phyloP scores from a whole-genome alignment of 2,888 invertebrate genomes.

The Tromatobia lineatoria region DNA sequence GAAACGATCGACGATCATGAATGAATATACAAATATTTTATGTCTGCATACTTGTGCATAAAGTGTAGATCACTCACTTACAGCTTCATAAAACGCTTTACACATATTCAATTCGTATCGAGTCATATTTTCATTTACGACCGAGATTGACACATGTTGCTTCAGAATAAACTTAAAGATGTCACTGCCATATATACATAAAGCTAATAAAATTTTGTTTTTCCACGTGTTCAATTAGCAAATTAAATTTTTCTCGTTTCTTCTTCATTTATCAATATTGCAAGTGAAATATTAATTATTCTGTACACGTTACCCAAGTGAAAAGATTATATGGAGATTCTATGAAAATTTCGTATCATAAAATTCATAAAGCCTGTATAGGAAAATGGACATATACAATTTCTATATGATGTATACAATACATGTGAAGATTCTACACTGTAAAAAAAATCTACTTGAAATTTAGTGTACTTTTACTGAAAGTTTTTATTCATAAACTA shows the following conservation, averaged over 20 bases:
- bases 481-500: too few species aligned
- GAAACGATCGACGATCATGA: constrained; percentile 13
- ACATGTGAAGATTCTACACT: too few species aligned
- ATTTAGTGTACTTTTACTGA: too few species aligned
- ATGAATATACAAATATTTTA: neutral
- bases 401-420: too few species aligned
- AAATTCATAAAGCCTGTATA: too few species aligned
- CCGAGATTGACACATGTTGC: neutral
- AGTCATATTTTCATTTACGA: neutral
- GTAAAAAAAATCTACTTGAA: too few species aligned
- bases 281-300: neutral
- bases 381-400: too few species aligned
- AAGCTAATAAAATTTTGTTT: neutral
- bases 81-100: neutral
- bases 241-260: neutral
- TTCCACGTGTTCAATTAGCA: too few species aligned
- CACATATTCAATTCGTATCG: neutral
- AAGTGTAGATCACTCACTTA: neutral
- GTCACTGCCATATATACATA: neutral
- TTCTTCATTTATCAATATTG: too few species aligned
- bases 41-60: neutral
- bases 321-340: too few species aligned
- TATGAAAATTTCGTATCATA: too few species aligned
- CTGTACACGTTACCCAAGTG: neutral
- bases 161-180: too few species aligned